Evolutionary conservation across 2,797 vertebrate genomes (phyloP), one percentile per base, ranked within the genome.

Genomic region (Bradypodion ventrale): DNA sequence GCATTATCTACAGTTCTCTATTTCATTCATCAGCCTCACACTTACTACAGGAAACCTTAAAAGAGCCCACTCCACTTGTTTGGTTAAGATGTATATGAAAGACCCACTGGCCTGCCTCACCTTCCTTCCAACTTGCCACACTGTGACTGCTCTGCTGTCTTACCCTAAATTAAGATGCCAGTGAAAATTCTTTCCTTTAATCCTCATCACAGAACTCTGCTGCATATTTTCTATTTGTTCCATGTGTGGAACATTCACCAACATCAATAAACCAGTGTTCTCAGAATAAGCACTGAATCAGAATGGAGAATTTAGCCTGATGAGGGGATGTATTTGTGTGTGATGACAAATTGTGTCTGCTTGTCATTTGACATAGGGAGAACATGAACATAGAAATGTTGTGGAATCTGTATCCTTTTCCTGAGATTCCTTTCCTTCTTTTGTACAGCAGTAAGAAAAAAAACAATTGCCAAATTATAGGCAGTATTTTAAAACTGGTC

Each of bases 151-250:
- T 56, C 0, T 21, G 13, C 0, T 19, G 3, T 23, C 9, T 1
- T 25, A 9, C 23, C 62, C 2, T 60, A 44, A 37, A 25, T 40
- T 69, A 72, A 68, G 15, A 21, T 69, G 5, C 66, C 23, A 8
- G 27, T 46, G 37, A 82, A 62, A 40, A 2, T 78, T 86, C 86
- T 85, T 85, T 44, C 49, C n/a, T 62, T 15, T 62, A 84, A 52
- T 40, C n/a, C 10, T 65, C 27, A 44, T 40, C 68, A 65, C 15
- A 77, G 66, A 69, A n/a, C 85, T n/a, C 78, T 29, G 2, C 62
- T 75, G 66, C 80, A 49, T 37, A 72, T 44, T 66, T 82, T 40
- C n/a, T 74, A 19, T 73, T 80, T 77, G 80, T 62, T 6, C 3
- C 25, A 49, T 19, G 2, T 15, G 72, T 42, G n/a, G 80, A 37